These are phyloP conservation scores for Oryzias dopingdopingensis DNA, from an alignment of 2,797 vertebrate species.

Conservation along the genomic window DNA sequence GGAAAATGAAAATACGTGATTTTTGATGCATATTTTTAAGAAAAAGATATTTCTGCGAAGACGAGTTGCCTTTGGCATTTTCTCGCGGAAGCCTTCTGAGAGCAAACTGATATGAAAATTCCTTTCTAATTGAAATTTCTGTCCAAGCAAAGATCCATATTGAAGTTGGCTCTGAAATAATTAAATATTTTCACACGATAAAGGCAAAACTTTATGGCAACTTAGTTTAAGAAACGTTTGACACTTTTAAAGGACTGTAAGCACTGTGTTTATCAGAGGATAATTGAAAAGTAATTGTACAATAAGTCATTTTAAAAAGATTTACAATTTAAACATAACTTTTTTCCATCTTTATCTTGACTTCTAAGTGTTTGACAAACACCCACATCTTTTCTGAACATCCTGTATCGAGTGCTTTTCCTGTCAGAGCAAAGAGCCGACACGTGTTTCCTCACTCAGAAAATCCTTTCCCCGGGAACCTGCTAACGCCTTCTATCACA, in stretches of 20 bases:
- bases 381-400: slow-evolving; percentile 14
- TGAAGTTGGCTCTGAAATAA: slow-evolving; percentile 34
- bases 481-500: slow-evolving; percentile 51
- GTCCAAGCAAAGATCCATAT: slow-evolving; percentile 49
- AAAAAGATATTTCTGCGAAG: slow-evolving; percentile 55
- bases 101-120: slow-evolving; percentile 68
- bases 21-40: slow-evolving; percentile 59
- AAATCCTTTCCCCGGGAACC: slow-evolving; percentile 34
- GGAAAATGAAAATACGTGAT: slow-evolving; percentile 53
- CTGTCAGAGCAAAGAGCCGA: slow-evolving; percentile 24
- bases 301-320: no score
- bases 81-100: slow-evolving; percentile 54
- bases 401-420: slow-evolving; percentile 3
- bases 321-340: no score
- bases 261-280: neutral
- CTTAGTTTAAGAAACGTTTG: slow-evolving; percentile 1
- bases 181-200: slow-evolving; percentile 38
- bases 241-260: neutral
- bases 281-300: no score
- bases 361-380: slow-evolving; percentile 2
- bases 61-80: slow-evolving; percentile 66
- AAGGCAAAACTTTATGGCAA: slow-evolving; percentile 32
- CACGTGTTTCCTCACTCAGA: slow-evolving; percentile 42
- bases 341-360: neutral
- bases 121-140: slow-evolving; percentile 67